Percentiles rank a stretch among this genome's conserved stretches.
phyloP scores from a whole-genome alignment of 2,113 vertebrate species.

The Pelecanus crispus region DNA sequence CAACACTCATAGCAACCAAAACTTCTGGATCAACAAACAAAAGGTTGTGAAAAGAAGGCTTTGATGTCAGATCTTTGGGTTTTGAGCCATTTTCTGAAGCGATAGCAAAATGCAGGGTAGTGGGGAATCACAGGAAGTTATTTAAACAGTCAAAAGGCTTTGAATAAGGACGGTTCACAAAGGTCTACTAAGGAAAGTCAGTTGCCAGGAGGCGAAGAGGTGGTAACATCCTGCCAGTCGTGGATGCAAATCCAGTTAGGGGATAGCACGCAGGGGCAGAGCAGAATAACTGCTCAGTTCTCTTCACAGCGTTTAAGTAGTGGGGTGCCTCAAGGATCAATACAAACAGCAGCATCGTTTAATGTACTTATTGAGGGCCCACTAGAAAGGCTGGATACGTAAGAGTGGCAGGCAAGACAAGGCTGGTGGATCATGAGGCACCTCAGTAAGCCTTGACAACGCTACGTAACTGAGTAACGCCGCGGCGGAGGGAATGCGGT shows the following conservation, averaged over 20 bases:
- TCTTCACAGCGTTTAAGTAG: conserved; percentile 35
- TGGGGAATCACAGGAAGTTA: conserved; percentile 37
- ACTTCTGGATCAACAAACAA: background rate
- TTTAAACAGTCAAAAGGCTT: conserved; percentile 39
- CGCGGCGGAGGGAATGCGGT: conserved; percentile 14
- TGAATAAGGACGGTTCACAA: conserved; percentile 32
- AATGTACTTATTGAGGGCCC: conserved; percentile 29
- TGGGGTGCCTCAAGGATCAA: conserved; percentile 14
- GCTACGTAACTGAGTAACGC: conserved; percentile 40
- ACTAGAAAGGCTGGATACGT: background rate
- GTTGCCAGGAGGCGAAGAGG: conserved; percentile 14
- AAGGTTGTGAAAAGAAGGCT: background rate
- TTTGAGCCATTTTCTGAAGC: conserved; percentile 19
- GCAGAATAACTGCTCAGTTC: conserved; percentile 43
- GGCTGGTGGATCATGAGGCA: conserved; percentile 22
- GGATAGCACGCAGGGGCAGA: background rate
- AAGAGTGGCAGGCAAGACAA: conserved; percentile 20
- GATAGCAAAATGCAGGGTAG: background rate
- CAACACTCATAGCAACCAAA: background rate
- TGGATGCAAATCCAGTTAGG: conserved; percentile 56
- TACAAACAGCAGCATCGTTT: conserved; percentile 14
- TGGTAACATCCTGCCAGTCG: conserved; percentile 28
- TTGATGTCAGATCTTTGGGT: background rate
- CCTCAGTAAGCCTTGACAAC: conserved; percentile 22
- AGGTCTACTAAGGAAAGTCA: conserved; percentile 28